phyloP scores from a whole-genome alignment of 2,797 vertebrate genomes.

The Pelobates cultripes region DNA sequence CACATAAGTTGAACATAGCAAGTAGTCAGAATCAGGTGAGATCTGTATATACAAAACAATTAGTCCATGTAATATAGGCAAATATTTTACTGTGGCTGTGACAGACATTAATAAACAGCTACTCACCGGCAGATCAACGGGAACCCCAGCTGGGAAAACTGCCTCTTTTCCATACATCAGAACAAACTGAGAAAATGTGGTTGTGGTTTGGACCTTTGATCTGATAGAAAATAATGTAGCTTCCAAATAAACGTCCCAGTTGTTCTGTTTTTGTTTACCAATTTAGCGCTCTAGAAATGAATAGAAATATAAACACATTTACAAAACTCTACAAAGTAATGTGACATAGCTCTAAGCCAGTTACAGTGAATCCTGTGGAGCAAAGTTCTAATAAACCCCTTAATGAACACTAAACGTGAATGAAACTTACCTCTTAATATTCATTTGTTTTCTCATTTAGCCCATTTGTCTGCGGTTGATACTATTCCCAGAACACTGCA shows the following conservation, averaged over 20 bases:
- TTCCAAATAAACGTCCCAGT: not conserved
- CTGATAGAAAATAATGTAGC: not conserved
- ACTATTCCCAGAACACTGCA: no score
- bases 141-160: not conserved
- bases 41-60: not conserved
- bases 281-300: not conserved
- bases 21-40: not conserved
- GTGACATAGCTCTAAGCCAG: no score
- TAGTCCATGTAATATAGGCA: not conserved
- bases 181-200: not conserved
- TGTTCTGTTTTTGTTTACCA: not conserved
- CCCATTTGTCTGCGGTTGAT: not conserved
- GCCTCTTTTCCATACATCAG: not conserved
- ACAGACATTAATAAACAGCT: not conserved
- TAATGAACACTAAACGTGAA: no score
- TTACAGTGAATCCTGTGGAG: no score
- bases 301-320: not conserved
- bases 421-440: not conserved
- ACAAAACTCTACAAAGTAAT: no score
- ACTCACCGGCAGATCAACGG: not conserved
- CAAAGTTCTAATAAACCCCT: no score
- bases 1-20: not conserved
- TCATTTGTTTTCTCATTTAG: not conserved
- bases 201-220: not conserved
- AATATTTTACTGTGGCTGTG: not conserved